Evolutionary conservation across 2,888 invertebrate genomes (phyloP), one percentile per base, ranked within the genome.

Genomic region (Morpho helenor): DNA sequence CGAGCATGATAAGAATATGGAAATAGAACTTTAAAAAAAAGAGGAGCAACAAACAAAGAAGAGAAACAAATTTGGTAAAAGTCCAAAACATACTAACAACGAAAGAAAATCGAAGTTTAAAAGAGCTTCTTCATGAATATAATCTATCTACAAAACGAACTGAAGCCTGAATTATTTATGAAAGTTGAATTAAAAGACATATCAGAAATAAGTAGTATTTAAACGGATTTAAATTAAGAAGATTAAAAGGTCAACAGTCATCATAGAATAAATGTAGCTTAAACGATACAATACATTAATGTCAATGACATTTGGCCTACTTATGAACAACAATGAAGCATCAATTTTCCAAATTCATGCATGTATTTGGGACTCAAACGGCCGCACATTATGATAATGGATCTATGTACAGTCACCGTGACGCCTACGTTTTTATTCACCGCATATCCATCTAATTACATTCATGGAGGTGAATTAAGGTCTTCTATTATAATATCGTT

Each of bases 331-430:
- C 47, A 55, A 60, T 60, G 47, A 56, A 50, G n/a, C 40, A 40
- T 52, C 48, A 59, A 57, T 60, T 53, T 53, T 52, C 51, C 47
- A 57, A 59, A 61, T 46, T 57, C 57, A 59, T 57, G 55, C 50
- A 57, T 51, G 59, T 52, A 56, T 57, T 57, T 61, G 57, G 61
- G 51, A 53, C 56, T 57, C 43, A 45, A 53, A 56, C 49, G 54
- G 47, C 7, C 61, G 56, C 52, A 55, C 56, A 61, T 52, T 57
- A 59, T 57, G 57, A 56, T 59, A 63, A 59, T 63, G 57, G 49
- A 43, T 49, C 54, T 55, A 42, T 51, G 52, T 49, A 54, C 52
- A 56, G 52, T 61, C 64, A 57, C 40, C 48, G 53, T 57, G 61
- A 59, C 50, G 48, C 49, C 59, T 46, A 43, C 22, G 49, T 49